Base-by-base conservation (phyloP, 1,140 invertebrate genomes). In the Diploscapter pachys region DNA sequence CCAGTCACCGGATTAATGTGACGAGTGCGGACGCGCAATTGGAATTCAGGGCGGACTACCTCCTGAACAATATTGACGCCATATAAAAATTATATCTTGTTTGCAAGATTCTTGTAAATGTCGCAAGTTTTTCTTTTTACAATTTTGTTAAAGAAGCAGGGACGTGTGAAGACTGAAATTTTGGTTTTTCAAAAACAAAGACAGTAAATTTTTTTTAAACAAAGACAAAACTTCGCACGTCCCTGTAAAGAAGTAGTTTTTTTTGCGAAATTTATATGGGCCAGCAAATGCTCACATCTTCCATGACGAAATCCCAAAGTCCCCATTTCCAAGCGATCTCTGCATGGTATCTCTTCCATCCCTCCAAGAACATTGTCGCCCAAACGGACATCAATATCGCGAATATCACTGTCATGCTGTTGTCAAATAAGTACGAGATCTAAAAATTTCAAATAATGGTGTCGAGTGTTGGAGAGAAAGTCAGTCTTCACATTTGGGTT, bases 331-430 rank as follows among this genome's bases (percentile, higher is more conserved):
- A 95, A 4, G 95, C 93, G 72, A 98, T 87, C 83, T 94, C 93
- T 57, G 93, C 94, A 55, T 91, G 91, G 85, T 91, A 91, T 75
- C 95, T 90, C 86, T 98, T 97, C 95, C 95, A 98, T 59, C 94
- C 94, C 86, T 97, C 94, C 79, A 98, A 88, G 87, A 98, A 98
- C 61, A 94, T 90, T 31, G 94, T 95, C 54, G 94, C 94, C 83
- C 93, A 97, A 86, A 98, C 91, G 63, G 94, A 95, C 94, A 98
- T 98, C 82, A 98, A 95, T 73, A 94, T 93, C 2, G 96, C 93
- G 85, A 98, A 98, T 86, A 95, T 93, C 52, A 98, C 93, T 3
- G 96, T 98, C 3, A 93, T 92, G 2, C 92, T 92, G 88, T 98
- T 98, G 87, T 98, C 96, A 86, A 98, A 97, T 4, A 97, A 87